Evolutionary conservation across 2,888 invertebrate genomes (phyloP).

Genomic region (Argyresthia goedartella): DNA sequence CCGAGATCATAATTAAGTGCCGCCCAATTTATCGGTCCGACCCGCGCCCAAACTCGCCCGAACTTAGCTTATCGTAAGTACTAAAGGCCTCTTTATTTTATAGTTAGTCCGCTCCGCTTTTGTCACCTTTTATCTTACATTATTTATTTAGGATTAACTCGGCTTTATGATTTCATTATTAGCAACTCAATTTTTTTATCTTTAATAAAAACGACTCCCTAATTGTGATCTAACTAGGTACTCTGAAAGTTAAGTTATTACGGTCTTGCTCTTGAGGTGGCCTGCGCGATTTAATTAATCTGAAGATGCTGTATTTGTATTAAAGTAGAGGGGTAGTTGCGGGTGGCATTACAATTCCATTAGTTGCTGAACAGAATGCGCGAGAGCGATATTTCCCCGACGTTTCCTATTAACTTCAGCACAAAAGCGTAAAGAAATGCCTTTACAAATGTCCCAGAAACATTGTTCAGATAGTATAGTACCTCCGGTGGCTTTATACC

Average conservation of each 20-base stretch:
- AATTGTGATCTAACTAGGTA: slow-evolving; percentile 1
- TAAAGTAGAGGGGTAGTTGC: not conserved
- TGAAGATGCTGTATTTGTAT: not conserved
- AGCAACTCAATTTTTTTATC: too few relatives aligned
- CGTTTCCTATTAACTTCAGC: slow-evolving; percentile 43
- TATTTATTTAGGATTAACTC: slow-evolving; percentile 20
- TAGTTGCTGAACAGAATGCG: not conserved
- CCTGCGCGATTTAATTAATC: not conserved
- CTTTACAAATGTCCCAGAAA: slow-evolving; percentile 52
- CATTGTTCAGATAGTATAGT: slow-evolving; percentile 27
- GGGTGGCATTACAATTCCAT: not conserved
- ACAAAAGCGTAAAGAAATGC: slow-evolving; percentile 45
- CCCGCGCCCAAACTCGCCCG: slow-evolving; percentile 62
- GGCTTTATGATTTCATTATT: slow-evolving; percentile 17
- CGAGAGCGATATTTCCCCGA: slow-evolving; percentile 32
- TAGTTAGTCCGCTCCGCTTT: slow-evolving; percentile 55
- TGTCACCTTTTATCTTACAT: slow-evolving; percentile 53
- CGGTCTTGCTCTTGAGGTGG: not conserved
- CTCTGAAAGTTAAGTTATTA: too few relatives aligned
- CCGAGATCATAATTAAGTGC: slow-evolving; percentile 71
- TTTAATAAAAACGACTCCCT: slow-evolving; percentile 3
- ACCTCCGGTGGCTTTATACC: not conserved
- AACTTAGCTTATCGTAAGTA: slow-evolving; percentile 66
- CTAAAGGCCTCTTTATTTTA: slow-evolving; percentile 65
- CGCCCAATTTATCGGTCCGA: slow-evolving; percentile 70